Evolutionary conservation across 2,888 invertebrate genomes (phyloP).

Genomic region (Plebejus argus): DNA sequence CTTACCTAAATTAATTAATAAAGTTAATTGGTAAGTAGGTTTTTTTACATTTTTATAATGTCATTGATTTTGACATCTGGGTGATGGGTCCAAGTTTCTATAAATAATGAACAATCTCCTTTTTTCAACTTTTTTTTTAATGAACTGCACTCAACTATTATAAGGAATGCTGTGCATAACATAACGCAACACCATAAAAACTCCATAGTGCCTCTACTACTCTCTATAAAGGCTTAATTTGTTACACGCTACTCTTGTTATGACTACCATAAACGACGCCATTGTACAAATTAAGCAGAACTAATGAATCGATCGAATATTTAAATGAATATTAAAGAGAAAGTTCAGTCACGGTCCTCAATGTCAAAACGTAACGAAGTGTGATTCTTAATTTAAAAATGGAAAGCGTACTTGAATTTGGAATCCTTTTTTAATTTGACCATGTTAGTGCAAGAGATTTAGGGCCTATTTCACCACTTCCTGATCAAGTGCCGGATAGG

Average conservation of each 20-base stretch:
- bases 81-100: not conserved
- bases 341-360: conserved; percentile 46
- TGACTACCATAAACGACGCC: conserved; percentile 43
- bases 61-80: not conserved
- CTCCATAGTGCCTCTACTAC: not conserved
- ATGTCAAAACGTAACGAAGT: conserved; percentile 49
- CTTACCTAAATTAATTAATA: not conserved
- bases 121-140: not conserved
- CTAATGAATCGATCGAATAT: conserved; percentile 41
- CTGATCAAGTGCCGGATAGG: too few relatives aligned
- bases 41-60: too few relatives aligned
- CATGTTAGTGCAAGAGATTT: not conserved
- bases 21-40: not conserved
- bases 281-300: conserved; percentile 50
- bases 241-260: conserved; percentile 30
- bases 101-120: not conserved
- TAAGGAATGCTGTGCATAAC: conserved; percentile 19
- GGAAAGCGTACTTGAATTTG: conserved; percentile 23
- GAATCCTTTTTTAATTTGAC: conserved; percentile 25
- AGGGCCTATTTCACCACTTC: too few relatives aligned
- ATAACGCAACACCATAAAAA: conserved; percentile 15
- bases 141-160: not conserved
- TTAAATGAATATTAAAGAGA: conserved; percentile 50
- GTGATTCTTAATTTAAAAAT: conserved; percentile 21
- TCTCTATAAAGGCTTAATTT: conserved; percentile 10